Percentiles rank a stretch among this genome's conserved stretches.
Conservation (phyloP, 2,113 vertebrate species). For the Stictonetta naevosa region DNA sequence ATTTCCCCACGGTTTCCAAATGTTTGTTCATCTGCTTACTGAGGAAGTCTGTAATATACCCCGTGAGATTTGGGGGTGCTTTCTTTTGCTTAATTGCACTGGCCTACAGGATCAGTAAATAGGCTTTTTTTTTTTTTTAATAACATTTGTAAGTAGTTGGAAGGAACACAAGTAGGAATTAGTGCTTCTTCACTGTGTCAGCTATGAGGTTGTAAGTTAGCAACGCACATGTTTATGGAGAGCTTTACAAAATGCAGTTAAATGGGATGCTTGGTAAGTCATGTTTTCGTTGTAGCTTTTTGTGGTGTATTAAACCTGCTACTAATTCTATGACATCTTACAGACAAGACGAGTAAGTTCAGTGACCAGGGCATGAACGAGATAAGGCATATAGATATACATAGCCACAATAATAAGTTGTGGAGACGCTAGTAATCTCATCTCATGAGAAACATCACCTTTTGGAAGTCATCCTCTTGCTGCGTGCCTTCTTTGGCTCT, state of each 20-base stretch:
- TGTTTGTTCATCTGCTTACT: neutral
- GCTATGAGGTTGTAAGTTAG: neutral
- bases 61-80: neutral
- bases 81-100: neutral
- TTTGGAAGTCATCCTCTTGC: neutral
- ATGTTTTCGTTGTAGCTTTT: neutral
- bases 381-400: neutral
- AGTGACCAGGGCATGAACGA: neutral
- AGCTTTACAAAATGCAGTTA: neutral
- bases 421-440: neutral
- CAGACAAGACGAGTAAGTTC: neutral
- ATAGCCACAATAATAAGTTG: neutral
- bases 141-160: neutral
- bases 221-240: neutral
- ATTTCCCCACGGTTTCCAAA: neutral
- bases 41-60: neutral
- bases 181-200: neutral
- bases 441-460: neutral
- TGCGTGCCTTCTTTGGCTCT: neutral
- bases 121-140: neutral
- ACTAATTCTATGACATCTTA: neutral
- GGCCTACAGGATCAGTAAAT: neutral
- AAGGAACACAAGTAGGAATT: neutral
- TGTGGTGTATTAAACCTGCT: neutral
- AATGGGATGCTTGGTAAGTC: neutral